Percentiles rank a stretch among this genome's conserved stretches.
Conservation (phyloP, 2,797 vertebrate genomes). For the Sparidentex hasta region DNA sequence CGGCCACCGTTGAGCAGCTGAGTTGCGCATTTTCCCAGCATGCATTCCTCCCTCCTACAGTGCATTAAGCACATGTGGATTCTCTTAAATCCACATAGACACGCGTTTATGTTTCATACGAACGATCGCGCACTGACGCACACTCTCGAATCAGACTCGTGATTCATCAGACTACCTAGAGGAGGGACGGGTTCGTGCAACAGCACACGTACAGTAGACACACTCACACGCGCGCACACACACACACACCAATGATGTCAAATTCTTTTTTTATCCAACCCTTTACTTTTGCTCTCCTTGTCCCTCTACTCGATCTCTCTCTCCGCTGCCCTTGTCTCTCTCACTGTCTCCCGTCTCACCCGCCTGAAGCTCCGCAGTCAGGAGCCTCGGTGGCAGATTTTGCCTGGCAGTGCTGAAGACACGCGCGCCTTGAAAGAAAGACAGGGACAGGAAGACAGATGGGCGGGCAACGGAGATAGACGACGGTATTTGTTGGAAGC, state of each 20-base stretch:
- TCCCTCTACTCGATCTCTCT: not conserved
- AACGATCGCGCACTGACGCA: not conserved
- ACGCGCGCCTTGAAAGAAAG: slow-evolving; percentile 62
- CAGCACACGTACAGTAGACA: not conserved
- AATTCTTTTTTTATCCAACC: not conserved
- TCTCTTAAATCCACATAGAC: not conserved
- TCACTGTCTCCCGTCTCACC: slow-evolving; percentile 16
- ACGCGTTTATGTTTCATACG: not conserved
- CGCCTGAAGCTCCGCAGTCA: slow-evolving; percentile 50
- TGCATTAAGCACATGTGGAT: not conserved
- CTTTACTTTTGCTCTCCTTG: slow-evolving; percentile 11
- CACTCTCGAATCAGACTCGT: slow-evolving; percentile 24
- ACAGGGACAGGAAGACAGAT: slow-evolving; percentile 58
- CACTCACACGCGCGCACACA: not conserved
- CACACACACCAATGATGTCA: slow-evolving; percentile 1
- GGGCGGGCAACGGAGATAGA: slow-evolving; percentile 46
- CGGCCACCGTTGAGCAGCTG: not conserved
- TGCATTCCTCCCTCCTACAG: not conserved
- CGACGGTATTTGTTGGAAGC: slow-evolving; percentile 42
- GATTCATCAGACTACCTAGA: slow-evolving; percentile 23
- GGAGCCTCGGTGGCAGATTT: slow-evolving; percentile 56
- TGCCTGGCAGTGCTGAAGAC: slow-evolving; percentile 61
- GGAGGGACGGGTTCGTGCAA: not conserved
- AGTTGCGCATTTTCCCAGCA: slow-evolving; percentile 12
- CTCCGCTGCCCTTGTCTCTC: slow-evolving; percentile 1